These are phyloP conservation scores for Otis tarda DNA, from an alignment of 2,113 vertebrate species.

Conservation along the genomic window DNA sequence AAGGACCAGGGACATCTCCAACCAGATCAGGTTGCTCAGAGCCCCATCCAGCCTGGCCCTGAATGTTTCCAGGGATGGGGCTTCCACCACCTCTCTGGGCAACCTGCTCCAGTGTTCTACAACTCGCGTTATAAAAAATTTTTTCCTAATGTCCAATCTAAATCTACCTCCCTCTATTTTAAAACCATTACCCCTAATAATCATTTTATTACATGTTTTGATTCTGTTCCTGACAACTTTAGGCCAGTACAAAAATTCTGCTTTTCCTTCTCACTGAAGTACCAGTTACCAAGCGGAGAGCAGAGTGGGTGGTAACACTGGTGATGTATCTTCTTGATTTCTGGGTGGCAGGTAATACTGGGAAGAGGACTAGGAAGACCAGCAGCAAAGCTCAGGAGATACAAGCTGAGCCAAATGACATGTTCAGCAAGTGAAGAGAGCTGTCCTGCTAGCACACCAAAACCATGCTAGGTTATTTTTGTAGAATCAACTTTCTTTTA, in stretches of 20 bases:
- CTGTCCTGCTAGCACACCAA: background rate
- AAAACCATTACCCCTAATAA: background rate
- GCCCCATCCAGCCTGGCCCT: too few species aligned
- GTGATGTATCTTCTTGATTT: background rate
- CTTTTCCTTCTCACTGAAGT: background rate
- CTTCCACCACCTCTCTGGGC: too few species aligned
- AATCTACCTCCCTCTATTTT: too few species aligned
- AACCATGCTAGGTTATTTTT: background rate
- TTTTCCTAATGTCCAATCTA: too few species aligned
- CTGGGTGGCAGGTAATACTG: background rate
- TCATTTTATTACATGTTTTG: background rate
- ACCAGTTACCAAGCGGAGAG: background rate
- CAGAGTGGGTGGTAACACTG: background rate
- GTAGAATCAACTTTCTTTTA: background rate
- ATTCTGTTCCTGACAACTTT: background rate
- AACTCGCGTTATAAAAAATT: too few species aligned
- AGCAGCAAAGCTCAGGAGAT: background rate
- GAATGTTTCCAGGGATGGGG: too few species aligned
- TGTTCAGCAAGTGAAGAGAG: background rate
- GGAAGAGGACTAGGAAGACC: background rate
- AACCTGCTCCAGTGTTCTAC: too few species aligned
- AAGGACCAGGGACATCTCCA: too few species aligned
- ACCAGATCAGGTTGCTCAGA: too few species aligned
- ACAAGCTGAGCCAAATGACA: rapidly evolving
- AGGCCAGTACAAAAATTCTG: background rate